phyloP scores from a whole-genome alignment of 2,113 vertebrate genomes.

The Ameiurus melas region DNA sequence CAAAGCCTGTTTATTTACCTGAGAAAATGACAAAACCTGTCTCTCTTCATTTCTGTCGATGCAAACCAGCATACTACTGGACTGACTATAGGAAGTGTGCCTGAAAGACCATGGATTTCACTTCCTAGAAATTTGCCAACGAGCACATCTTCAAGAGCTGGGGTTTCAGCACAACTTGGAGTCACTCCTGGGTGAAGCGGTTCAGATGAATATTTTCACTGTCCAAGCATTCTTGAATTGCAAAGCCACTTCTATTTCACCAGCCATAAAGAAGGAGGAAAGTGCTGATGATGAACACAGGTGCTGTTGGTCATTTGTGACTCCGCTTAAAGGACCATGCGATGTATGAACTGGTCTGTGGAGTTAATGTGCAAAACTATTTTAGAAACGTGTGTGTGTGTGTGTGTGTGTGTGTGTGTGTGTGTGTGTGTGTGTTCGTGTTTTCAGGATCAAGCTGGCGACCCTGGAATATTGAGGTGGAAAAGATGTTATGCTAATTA shows the following conservation, averaged over 20 bases:
- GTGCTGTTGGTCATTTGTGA: not conserved
- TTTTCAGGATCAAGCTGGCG: not conserved
- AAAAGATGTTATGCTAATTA: not conserved
- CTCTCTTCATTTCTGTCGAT: not conserved
- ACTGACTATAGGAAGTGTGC: not conserved
- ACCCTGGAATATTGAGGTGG: not conserved
- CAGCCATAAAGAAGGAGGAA: not conserved
- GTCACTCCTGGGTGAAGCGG: not conserved
- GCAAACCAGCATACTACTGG: slow-evolving; percentile 11
- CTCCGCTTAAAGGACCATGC: not conserved
- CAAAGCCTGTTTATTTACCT: not conserved
- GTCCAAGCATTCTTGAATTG: not conserved
- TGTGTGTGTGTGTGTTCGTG: not conserved
- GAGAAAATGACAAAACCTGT: not conserved
- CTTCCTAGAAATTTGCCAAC: slow-evolving; percentile 1
- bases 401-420: not conserved
- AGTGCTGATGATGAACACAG: not conserved
- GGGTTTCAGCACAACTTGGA: not conserved
- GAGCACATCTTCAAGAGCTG: not conserved
- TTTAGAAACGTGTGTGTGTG: not conserved
- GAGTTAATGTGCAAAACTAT: not conserved
- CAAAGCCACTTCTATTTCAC: not conserved
- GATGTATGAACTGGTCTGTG: not conserved
- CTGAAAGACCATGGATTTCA: slow-evolving; percentile 36
- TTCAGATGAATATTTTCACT: slow-evolving; percentile 7